These are phyloP conservation scores for Drosophila erecta DNA, from an alignment of 1,140 invertebrate genomes.

Conservation along the genomic window DNA sequence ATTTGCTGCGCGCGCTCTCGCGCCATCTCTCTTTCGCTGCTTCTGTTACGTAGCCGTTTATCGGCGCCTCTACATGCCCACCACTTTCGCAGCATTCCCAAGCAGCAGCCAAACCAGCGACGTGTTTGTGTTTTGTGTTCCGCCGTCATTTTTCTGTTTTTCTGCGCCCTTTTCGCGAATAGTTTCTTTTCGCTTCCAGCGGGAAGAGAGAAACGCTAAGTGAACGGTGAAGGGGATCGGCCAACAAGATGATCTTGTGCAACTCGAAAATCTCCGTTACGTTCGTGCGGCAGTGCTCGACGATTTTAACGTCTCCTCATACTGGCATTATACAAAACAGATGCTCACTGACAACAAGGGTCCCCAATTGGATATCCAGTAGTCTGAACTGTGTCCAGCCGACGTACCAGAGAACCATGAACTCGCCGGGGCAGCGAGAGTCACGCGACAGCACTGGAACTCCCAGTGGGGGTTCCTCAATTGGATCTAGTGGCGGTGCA, in stretches of 20 bases:
- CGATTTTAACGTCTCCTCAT: conserved; percentile 58
- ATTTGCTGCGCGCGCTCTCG: conserved; percentile 4
- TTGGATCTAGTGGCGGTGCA: not conserved
- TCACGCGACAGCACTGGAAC: conserved; percentile 9
- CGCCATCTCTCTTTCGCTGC: conserved; percentile 17
- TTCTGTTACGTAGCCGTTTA: conserved; percentile 68
- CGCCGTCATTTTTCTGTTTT: conserved; percentile 12
- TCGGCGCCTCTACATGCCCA: conserved; percentile 33
- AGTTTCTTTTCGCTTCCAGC: not conserved
- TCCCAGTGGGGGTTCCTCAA: not conserved
- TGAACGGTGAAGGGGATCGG: not conserved
- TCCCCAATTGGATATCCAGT: conserved; percentile 12
- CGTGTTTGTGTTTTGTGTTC: conserved; percentile 49
- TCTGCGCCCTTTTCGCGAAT: conserved; percentile 2
- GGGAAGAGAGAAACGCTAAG: not conserved
- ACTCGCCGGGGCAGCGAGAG: conserved; percentile 6
- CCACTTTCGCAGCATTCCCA: conserved; percentile 62
- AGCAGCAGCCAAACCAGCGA: conserved; percentile 11
- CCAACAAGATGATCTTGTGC: conserved; percentile 62
- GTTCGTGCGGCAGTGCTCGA: conserved; percentile 65
- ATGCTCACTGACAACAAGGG: conserved; percentile 14
- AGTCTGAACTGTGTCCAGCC: conserved; percentile 12
- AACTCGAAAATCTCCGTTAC: conserved; percentile 70
- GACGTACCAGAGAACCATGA: conserved; percentile 16
- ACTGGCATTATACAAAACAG: conserved; percentile 22